These are phyloP conservation scores for Lasioglossum lativentre DNA, from an alignment of 2,888 invertebrate species.

Conservation along the genomic window DNA sequence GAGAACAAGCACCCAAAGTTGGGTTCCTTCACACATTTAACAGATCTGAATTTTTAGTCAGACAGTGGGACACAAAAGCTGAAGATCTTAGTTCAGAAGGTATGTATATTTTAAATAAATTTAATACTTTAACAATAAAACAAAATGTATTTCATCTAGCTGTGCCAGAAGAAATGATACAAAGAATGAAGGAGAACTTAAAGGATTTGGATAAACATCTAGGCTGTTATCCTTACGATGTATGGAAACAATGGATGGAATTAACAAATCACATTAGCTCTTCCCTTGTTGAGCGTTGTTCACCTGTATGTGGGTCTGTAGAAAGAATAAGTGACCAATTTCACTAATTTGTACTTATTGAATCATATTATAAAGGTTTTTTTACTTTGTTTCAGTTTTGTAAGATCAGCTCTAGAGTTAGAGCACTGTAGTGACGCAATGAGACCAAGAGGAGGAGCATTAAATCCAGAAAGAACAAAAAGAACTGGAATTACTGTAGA, in stretches of 20 bases:
- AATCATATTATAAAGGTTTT: background rate
- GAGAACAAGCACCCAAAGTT: slow-evolving; percentile 87
- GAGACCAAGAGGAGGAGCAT: slow-evolving; percentile 87
- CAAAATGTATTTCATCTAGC: slow-evolving; percentile 74
- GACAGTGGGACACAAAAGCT: slow-evolving; percentile 92
- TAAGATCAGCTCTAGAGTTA: slow-evolving; percentile 93
- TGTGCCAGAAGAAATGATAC: slow-evolving; percentile 88
- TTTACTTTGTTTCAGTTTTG: slow-evolving; percentile 81
- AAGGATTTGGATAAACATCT: slow-evolving; percentile 91
- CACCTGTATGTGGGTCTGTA: slow-evolving; percentile 89
- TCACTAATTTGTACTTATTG: background rate
- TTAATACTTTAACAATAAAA: slow-evolving; percentile 16
- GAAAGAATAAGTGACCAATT: background rate
- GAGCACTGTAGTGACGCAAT: slow-evolving; percentile 90
- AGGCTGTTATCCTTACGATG: slow-evolving; percentile 96
- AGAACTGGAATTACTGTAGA: slow-evolving; percentile 85
- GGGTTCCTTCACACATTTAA: slow-evolving; percentile 95
- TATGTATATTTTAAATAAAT: slow-evolving; percentile 59
- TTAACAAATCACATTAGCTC: slow-evolving; percentile 87
- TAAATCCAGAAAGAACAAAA: slow-evolving; percentile 81
- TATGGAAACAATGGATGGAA: slow-evolving; percentile 94
- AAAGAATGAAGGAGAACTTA: slow-evolving; percentile 89
- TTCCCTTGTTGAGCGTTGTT: slow-evolving; percentile 86
- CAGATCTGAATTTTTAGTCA: slow-evolving; percentile 93
- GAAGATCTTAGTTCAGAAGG: slow-evolving; percentile 90